Percentiles rank a stretch among this genome's conserved stretches.
These are phyloP conservation scores for Stegastes partitus DNA, from an alignment of 2,113 vertebrate species.

Conservation along the genomic window DNA sequence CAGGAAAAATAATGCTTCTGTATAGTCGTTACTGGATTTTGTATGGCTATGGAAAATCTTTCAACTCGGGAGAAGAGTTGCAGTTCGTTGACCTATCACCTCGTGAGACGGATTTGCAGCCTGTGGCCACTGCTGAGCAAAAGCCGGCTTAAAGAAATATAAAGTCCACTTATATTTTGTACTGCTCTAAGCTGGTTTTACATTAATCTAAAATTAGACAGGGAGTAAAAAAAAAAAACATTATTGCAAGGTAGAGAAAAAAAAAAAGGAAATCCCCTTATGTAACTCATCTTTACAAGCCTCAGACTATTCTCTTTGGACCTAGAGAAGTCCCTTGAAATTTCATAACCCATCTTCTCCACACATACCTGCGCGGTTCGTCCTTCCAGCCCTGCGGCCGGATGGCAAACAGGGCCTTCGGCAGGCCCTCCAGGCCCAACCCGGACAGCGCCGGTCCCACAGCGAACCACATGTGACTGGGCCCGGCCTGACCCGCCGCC, in stretches of 20 bases:
- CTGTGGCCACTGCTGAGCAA: not conserved
- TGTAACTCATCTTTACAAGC: too few species aligned
- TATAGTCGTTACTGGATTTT: not conserved
- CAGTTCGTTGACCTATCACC: not conserved
- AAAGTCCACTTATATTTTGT: too few species aligned
- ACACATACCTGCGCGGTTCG: slow-evolving; percentile 84
- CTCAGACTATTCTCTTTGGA: too few species aligned
- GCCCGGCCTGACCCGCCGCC: slow-evolving; percentile 89
- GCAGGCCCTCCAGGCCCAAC: slow-evolving; percentile 88
- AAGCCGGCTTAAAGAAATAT: too few species aligned
- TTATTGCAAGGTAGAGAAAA: not conserved
- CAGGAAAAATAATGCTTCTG: not conserved
- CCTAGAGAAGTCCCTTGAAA: not conserved
- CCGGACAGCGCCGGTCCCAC: slow-evolving; percentile 91
- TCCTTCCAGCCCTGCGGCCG: slow-evolving; percentile 94
- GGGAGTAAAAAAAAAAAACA: not conserved
- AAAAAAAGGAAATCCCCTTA: not conserved
- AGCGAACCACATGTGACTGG: slow-evolving; percentile 95
- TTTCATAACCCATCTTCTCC: not conserved
- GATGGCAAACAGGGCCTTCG: slow-evolving; percentile 91
- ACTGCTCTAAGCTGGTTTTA: too few species aligned
- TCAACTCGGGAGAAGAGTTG: not conserved
- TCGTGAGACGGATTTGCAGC: not conserved
- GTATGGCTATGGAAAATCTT: not conserved
- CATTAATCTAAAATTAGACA: too few species aligned